Evolutionary conservation across 2,888 invertebrate species (phyloP).

Genomic region (Amblyjoppa proteus): DNA sequence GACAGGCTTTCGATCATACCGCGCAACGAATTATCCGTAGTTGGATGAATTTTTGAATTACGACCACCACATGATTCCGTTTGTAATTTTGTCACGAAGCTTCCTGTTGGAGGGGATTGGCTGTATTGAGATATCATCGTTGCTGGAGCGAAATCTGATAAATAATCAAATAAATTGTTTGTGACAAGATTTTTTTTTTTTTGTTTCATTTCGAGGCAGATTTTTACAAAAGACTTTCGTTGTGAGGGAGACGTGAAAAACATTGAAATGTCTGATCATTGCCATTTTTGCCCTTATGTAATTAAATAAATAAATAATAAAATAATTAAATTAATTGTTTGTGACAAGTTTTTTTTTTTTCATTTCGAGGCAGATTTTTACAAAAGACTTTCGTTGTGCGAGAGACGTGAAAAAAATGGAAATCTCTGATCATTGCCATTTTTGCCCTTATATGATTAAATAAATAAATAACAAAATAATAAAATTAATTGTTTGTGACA

Average conservation of each 20-base stretch:
- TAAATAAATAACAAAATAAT: no score
- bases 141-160: not conserved
- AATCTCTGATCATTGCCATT: no score
- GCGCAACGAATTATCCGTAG: slow-evolving; percentile 26
- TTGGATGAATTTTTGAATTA: not conserved
- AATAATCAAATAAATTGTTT: not conserved
- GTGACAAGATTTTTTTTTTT: not conserved
- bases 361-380: no score
- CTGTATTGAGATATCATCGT: not conserved
- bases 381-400: no score
- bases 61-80: not conserved
- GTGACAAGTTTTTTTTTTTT: no score
- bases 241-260: not conserved
- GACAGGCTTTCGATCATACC: slow-evolving; percentile 29
- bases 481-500: no score
- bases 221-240: not conserved
- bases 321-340: no score
- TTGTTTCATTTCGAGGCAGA: not conserved
- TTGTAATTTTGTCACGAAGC: slow-evolving; percentile 18
- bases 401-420: no score
- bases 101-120: not conserved
- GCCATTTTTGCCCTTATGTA: no score
- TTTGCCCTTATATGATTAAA: no score
- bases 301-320: no score
- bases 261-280: not conserved